Conservation (phyloP, 2,797 vertebrate genomes). For the Rachycentron canadum region DNA sequence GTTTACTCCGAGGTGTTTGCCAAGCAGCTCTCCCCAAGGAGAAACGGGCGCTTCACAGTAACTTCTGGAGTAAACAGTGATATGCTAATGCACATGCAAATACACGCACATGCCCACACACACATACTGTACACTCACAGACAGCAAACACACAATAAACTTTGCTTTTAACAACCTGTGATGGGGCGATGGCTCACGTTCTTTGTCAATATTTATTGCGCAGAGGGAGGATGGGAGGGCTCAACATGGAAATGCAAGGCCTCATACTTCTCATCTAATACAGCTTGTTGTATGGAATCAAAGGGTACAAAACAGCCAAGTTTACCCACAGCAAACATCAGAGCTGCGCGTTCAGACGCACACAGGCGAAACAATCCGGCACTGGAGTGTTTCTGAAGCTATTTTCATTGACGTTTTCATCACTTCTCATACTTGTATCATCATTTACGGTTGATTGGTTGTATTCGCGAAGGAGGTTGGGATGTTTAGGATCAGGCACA, state of each 20-base stretch:
- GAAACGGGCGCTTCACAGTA: slow-evolving; percentile 77
- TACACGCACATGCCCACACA: slow-evolving; percentile 41
- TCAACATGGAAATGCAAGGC: slow-evolving; percentile 48
- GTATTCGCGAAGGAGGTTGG: neutral
- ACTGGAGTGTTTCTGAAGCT: slow-evolving; percentile 8
- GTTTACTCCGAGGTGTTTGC: slow-evolving; percentile 83
- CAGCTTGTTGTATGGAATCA: slow-evolving; percentile 58
- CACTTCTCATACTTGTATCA: slow-evolving; percentile 15
- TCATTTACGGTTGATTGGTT: slow-evolving; percentile 36
- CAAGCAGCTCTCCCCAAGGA: slow-evolving; percentile 80
- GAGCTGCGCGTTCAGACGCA: slow-evolving; percentile 23
- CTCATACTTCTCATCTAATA: slow-evolving; percentile 42
- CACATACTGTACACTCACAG: slow-evolving; percentile 39
- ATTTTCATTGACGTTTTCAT: slow-evolving; percentile 28
- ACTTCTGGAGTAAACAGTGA: slow-evolving; percentile 81
- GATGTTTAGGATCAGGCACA: slow-evolving; percentile 26
- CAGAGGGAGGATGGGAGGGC: slow-evolving; percentile 50
- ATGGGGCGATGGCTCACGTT: slow-evolving; percentile 63
- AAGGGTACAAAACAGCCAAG: slow-evolving; percentile 55
- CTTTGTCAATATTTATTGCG: slow-evolving; percentile 77
- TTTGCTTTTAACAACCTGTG: slow-evolving; percentile 79
- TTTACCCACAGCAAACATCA: slow-evolving; percentile 58
- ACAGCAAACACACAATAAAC: slow-evolving; percentile 67
- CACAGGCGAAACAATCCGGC: slow-evolving; percentile 19
- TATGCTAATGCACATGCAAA: slow-evolving; percentile 72